Base-by-base conservation (phyloP, 2,888 invertebrate genomes). In the Taphrorychus bicolor region DNA sequence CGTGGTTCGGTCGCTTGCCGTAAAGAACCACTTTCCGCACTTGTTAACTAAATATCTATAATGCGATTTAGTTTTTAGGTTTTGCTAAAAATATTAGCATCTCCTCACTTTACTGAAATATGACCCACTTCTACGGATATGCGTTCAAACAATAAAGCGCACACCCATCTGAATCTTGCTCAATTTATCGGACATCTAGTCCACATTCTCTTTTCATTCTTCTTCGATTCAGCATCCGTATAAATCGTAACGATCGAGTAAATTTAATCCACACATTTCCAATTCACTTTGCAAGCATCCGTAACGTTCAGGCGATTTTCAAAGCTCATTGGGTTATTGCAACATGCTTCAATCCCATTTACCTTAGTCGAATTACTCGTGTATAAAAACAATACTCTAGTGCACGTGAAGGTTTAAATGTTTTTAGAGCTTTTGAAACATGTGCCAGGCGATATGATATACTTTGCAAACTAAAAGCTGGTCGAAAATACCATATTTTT, bases 201-300 rank as follows among this genome's bases (percentile, higher is more conserved):
- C 32, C 11, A 32, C 32, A 32, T 32, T 32, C 32, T 32, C 32
- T 32, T 32, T 32, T 32, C 32, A 32, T 32, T 32, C 32, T n/a
- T n/a, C n/a, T 32, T 32, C 32, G 32, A 32, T 32, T 32, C 9
- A 32, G 32, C 32, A 14, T 17, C 45, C 14, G 11, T 45, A 45
- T 45, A 45, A 45, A 45, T 45, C 45, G 14, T 45, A 45, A 45
- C 45, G 45, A 45, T 16, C 14, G 16, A 45, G 45, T 45, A 45
- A 45, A 45, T 45, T 45, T 45, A 32, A 32, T 32, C 45, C 14
- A 17, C 16, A 17, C 45, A 16, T 45, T 45, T 45, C 16, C 45
- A 16, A 45, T 45, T 45, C 45, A 45, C 45, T 45, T 45, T 45
- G 17, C 45, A 14, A 45, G 45, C 45, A 17, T 32, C 32, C 11